A percentile compares a stretch with the other conserved stretches of the same genome.
Evolutionary conservation across 2,888 invertebrate species (phyloP).

Genomic region (Acrobasis repandana): DNA sequence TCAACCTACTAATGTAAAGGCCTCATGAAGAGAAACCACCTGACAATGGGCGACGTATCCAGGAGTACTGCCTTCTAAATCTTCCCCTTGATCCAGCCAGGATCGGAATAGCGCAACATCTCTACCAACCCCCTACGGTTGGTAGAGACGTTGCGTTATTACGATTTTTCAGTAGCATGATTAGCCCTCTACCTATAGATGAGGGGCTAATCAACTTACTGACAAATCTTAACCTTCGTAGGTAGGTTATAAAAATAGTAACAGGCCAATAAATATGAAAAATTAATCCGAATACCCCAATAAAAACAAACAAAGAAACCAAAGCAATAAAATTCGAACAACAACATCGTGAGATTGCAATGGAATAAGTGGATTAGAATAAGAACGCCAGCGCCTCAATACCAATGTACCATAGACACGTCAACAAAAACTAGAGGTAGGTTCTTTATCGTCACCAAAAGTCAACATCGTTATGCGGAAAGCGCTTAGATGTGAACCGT

Average conservation of each 20-base stretch:
- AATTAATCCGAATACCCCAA: not conserved
- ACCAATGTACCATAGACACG: conserved; percentile 10
- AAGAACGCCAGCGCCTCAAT: not conserved
- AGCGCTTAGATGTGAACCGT: conserved; percentile 58
- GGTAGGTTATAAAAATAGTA: not conserved
- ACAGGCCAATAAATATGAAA: not conserved
- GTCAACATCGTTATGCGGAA: conserved; percentile 49
- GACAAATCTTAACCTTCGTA: not conserved
- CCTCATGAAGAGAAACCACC: too few relatives aligned
- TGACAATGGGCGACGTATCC: too few relatives aligned
- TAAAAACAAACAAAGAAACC: not conserved
- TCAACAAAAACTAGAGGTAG: conserved; percentile 6
- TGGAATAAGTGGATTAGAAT: conserved; percentile 8
- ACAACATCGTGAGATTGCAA: conserved; percentile 1
- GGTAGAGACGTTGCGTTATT: too few relatives aligned
- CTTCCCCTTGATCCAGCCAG: too few relatives aligned
- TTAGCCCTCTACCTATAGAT: too few relatives aligned
- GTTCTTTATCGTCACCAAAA: conserved; percentile 23
- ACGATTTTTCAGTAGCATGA: too few relatives aligned
- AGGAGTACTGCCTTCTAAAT: too few relatives aligned
- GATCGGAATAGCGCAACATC: too few relatives aligned
- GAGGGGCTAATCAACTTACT: too few relatives aligned
- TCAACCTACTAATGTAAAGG: too few relatives aligned
- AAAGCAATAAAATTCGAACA: not conserved
- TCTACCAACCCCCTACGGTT: too few relatives aligned